Evolutionary conservation across 2,113 vertebrate genomes (phyloP), one percentile per base, ranked within the genome.

Genomic region (Prunella fulvescens): DNA sequence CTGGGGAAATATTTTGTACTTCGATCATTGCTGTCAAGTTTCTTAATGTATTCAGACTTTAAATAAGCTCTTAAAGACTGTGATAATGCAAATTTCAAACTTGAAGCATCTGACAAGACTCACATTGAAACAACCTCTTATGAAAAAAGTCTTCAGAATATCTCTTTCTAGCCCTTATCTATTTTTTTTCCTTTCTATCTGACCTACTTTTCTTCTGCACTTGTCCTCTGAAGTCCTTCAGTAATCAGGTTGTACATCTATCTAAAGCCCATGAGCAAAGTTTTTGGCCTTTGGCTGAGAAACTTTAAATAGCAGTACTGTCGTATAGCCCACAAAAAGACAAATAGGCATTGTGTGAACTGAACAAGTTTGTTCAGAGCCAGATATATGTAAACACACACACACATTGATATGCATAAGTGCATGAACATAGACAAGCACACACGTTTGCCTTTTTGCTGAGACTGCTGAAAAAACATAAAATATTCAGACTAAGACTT

Each of bases 161-260:
- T 73, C 50, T 84, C 42, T 87, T 70, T 94, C 70, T 80, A 65
- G 14, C 5, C 9, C 42, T 76, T 86, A 85, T 88, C 53, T 85
- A 4, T 39, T 65, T 90, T 78, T 69, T 92, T 84, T 12, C 7
- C 31, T 42, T 91, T 82, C 48, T 57, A 15, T 92, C 84, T 93
- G 91, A 95, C 94, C 79, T 92, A 92, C 50, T 93, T 97, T 95
- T 90, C 51, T 77, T 12, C 57, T 83, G 83, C 37, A 47, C 9
- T 84, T 86, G 67, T 88, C 91, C 90, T 95, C 86, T 88, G 79
- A 96, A 91, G 88, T 92, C 88, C 91, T 93, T 95, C 95, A 91
- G 86, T 93, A 94, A 97, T 95, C 92, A 95, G 47, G 35, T 35
- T 92, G 60, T 89, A 62, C 74, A 95, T 93, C 81, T 94, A 60